Evolutionary conservation across 2,888 invertebrate species (phyloP).

Genomic region (Lasioglossum vierecki): DNA sequence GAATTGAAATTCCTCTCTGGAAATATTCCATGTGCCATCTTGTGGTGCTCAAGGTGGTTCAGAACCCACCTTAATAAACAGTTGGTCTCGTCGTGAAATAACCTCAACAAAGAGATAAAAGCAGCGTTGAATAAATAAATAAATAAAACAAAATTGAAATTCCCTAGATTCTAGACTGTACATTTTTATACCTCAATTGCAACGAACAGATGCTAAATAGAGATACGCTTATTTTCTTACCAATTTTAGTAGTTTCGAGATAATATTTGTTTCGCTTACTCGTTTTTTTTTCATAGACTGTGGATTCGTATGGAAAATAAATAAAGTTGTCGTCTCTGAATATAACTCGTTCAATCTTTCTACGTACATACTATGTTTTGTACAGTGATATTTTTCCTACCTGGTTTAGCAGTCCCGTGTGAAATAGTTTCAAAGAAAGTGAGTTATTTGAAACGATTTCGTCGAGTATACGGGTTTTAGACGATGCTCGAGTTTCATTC

Average conservation of each 20-base stretch:
- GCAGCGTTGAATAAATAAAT: too few species aligned
- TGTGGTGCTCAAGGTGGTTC: too few species aligned
- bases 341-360: not conserved
- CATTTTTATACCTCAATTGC: not conserved
- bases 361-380: not conserved
- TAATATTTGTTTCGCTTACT: not conserved
- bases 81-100: too few species aligned
- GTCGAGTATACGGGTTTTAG: not conserved
- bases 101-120: too few species aligned
- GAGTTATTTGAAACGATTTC: not conserved
- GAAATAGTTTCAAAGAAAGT: not conserved
- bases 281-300: not conserved
- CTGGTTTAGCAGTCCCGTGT: not conserved
- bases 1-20: too few species aligned
- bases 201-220: not conserved
- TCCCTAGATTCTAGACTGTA: not conserved
- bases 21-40: too few species aligned
- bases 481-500: slow-evolving; percentile 38
- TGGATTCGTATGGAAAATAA: not conserved
- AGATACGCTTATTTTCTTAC: not conserved
- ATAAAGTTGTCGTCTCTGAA: not conserved
- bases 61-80: too few species aligned
- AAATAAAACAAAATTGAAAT: not conserved
- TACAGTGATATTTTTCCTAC: not conserved
- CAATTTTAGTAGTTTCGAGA: not conserved